Percentiles rank a stretch among this genome's conserved stretches.
phyloP scores from a whole-genome alignment of 92 coral and sea anemone species.

The Epizoanthus illoricatus region DNA sequence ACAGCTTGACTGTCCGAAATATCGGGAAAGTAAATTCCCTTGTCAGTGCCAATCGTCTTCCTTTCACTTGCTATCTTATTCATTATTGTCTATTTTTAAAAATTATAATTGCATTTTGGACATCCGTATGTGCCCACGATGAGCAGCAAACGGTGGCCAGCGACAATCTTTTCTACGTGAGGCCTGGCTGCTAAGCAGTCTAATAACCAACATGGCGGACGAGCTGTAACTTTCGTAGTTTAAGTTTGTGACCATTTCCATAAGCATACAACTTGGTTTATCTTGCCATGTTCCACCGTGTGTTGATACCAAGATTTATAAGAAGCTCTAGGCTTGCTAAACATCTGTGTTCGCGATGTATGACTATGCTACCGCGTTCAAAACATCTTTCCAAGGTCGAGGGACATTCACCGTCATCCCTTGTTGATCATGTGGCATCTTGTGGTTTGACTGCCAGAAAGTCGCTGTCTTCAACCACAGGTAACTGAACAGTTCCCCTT shows the following conservation, averaged over 20 bases:
- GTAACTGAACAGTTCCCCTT: neutral
- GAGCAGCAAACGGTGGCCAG: neutral
- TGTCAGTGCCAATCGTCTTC: too few relatives aligned
- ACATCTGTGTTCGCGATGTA: constrained; percentile 15
- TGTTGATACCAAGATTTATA: neutral
- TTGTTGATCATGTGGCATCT: neutral
- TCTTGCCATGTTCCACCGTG: constrained; percentile 16
- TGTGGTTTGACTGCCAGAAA: constrained; percentile 15
- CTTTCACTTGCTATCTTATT: too few relatives aligned
- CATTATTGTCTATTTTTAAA: too few relatives aligned
- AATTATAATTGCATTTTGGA: too few relatives aligned
- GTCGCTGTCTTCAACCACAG: constrained; percentile 6
- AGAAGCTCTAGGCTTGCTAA: neutral
- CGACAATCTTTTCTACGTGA: neutral
- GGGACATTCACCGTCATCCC: neutral
- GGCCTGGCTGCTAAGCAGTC: neutral
- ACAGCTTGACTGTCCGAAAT: too few relatives aligned
- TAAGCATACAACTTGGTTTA: too few relatives aligned
- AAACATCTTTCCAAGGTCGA: neutral
- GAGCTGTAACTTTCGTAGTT: neutral
- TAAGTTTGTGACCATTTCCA: too few relatives aligned
- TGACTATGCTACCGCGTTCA: neutral
- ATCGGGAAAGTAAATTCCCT: too few relatives aligned
- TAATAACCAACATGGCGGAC: constrained; percentile 62
- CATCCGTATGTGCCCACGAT: neutral